These are phyloP conservation scores for Choreutis nemorana DNA, from an alignment of 2,888 invertebrate genomes.

Conservation along the genomic window DNA sequence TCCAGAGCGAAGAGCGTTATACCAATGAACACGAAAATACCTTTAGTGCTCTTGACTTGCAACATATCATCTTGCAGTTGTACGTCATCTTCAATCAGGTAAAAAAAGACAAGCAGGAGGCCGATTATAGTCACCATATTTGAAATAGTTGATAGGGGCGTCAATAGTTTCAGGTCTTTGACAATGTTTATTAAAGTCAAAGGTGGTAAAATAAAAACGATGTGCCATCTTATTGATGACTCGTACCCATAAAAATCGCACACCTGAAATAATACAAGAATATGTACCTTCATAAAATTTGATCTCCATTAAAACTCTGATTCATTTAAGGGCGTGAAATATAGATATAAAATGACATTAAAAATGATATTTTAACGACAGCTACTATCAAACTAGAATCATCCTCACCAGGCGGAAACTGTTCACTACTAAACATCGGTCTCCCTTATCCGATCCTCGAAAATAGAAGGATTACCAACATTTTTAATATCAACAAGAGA, in stretches of 20 bases:
- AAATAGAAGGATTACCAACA: no score
- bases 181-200: constrained; percentile 71
- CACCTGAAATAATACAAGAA: constrained; percentile 35
- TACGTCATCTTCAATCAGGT: constrained; percentile 72
- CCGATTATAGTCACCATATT: constrained; percentile 77
- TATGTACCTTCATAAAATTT: no score
- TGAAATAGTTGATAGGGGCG: constrained; percentile 81
- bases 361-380: no score
- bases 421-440: no score
- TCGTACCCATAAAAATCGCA: constrained; percentile 40
- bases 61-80: constrained; percentile 49
- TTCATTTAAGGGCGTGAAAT: no score
- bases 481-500: no score
- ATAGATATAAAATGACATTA: no score
- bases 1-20: constrained; percentile 89
- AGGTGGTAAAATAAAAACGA: constrained; percentile 67
- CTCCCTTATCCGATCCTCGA: no score
- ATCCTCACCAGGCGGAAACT: no score
- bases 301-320: no score
- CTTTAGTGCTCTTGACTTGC: constrained; percentile 44
- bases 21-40: constrained; percentile 83
- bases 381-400: no score
- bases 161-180: constrained; percentile 76
- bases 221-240: constrained; percentile 56
- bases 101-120: constrained; percentile 76